Conservation (phyloP, 2,888 invertebrate genomes). For the Idaea straminata region DNA sequence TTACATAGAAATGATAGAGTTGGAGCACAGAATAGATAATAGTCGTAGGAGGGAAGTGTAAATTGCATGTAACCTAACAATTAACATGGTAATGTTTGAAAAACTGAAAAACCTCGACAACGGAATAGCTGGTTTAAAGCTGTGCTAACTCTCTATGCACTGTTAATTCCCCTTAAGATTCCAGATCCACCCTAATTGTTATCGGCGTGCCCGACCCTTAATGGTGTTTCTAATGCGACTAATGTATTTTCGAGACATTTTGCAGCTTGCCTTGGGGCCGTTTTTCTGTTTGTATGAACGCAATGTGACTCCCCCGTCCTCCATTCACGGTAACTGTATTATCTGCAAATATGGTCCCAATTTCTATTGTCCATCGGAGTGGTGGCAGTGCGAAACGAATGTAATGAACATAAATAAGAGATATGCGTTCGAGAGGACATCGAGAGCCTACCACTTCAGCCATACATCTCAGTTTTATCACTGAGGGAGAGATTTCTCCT, state of each 20-base stretch:
- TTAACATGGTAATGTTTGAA: constrained; percentile 16
- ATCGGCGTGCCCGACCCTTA: constrained; percentile 71
- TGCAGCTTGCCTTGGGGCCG: constrained; percentile 76
- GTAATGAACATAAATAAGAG: constrained; percentile 72
- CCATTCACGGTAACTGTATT: constrained; percentile 70
- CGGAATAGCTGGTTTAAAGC: constrained; percentile 49
- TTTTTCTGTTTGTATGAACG: constrained; percentile 74
- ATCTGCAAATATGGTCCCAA: constrained; percentile 78
- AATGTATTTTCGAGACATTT: constrained; percentile 80
- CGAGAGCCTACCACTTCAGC: constrained; percentile 27
- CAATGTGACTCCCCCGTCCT: constrained; percentile 60
- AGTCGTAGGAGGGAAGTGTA: constrained; percentile 13
- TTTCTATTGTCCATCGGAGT: constrained; percentile 73
- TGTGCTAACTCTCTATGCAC: constrained; percentile 63
- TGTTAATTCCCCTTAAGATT: constrained; percentile 75
- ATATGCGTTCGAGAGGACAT: constrained; percentile 48
- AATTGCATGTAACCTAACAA: constrained; percentile 4
- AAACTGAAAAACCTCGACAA: constrained; percentile 21
- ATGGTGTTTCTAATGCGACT: constrained; percentile 77
- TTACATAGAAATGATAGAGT: constrained; percentile 3
- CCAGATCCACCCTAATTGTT: constrained; percentile 77
- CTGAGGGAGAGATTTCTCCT: constrained; percentile 8
- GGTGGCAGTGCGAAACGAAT: constrained; percentile 55
- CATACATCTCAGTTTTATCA: constrained; percentile 46
- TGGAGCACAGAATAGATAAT: constrained; percentile 4